These are phyloP conservation scores for Polydrusus cervinus DNA, from an alignment of 2,888 invertebrate species.

Conservation along the genomic window DNA sequence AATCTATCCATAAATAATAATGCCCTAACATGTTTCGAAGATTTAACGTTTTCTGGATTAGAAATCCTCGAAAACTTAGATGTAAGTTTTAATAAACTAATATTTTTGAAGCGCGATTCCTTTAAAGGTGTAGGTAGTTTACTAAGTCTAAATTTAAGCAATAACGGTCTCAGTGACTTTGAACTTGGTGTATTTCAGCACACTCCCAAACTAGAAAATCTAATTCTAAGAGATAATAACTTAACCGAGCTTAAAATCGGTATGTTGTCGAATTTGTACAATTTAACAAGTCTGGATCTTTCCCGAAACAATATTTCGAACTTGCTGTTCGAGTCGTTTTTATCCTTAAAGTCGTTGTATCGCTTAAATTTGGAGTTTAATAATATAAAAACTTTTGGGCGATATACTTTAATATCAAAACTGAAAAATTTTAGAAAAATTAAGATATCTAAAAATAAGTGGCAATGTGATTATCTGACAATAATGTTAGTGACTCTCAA, in stretches of 20 bases:
- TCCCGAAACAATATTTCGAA: constrained; percentile 53
- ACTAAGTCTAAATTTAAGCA: constrained; percentile 39
- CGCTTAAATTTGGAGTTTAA: constrained; percentile 56
- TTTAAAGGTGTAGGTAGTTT: constrained; percentile 48
- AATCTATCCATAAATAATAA: constrained; percentile 26
- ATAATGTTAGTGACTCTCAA: constrained; percentile 54
- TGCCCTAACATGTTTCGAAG: not conserved
- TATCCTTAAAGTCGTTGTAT: constrained; percentile 50
- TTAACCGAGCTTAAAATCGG: constrained; percentile 56
- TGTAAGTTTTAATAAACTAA: constrained; percentile 28
- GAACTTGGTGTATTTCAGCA: constrained; percentile 54
- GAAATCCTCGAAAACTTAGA: constrained; percentile 1
- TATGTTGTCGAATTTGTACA: constrained; percentile 56
- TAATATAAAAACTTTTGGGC: constrained; percentile 54
- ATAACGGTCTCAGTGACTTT: constrained; percentile 50
- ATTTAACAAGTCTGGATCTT: constrained; percentile 54
- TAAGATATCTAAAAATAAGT: constrained; percentile 57
- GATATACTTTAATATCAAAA: constrained; percentile 42
- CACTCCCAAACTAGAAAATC: constrained; percentile 43
- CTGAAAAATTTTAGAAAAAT: constrained; percentile 50
- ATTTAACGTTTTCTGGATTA: constrained; percentile 21
- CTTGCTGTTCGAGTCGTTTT: constrained; percentile 55
- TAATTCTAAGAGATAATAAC: constrained; percentile 55
- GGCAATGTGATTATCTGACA: constrained; percentile 56
- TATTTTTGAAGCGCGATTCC: constrained; percentile 30